phyloP scores from a whole-genome alignment of 2,113 vertebrate species.

The Oophaga pumilio region DNA sequence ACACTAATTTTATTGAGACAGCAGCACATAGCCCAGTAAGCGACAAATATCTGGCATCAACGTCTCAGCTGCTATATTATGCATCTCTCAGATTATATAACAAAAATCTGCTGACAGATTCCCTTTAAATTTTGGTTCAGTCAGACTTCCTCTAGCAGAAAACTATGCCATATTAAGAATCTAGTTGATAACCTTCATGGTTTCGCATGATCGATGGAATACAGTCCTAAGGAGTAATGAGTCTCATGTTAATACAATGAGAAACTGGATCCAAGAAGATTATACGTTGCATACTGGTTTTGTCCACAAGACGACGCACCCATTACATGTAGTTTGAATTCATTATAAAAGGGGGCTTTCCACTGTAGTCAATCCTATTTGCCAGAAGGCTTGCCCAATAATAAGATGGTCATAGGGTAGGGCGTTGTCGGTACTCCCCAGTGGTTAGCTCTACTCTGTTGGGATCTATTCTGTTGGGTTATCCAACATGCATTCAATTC shows the following conservation, averaged over 20 bases:
- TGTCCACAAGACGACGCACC: no score
- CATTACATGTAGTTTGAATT: background rate
- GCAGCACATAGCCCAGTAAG: no score
- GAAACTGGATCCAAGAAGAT: background rate
- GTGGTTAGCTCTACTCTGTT: background rate
- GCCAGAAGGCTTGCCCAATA: background rate
- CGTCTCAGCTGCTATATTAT: no score
- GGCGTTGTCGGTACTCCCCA: background rate
- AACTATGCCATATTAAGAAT: background rate
- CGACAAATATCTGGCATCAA: no score
- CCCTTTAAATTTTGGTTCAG: background rate
- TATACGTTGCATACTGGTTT: no score
- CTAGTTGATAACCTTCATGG: no score
- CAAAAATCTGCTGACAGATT: no score
- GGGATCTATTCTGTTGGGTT: background rate
- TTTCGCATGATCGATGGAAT: no score
- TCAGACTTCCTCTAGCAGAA: background rate
- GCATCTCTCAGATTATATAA: no score
- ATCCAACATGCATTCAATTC: background rate
- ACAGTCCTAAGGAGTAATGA: no score
- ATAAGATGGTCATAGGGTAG: background rate
- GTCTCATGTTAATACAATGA: background rate
- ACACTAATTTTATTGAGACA: no score
- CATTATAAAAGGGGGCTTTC: background rate
- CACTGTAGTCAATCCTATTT: background rate